Evolutionary conservation across 2,113 vertebrate species (phyloP), one percentile per base, ranked within the genome.

Genomic region (Arenaria interpres): DNA sequence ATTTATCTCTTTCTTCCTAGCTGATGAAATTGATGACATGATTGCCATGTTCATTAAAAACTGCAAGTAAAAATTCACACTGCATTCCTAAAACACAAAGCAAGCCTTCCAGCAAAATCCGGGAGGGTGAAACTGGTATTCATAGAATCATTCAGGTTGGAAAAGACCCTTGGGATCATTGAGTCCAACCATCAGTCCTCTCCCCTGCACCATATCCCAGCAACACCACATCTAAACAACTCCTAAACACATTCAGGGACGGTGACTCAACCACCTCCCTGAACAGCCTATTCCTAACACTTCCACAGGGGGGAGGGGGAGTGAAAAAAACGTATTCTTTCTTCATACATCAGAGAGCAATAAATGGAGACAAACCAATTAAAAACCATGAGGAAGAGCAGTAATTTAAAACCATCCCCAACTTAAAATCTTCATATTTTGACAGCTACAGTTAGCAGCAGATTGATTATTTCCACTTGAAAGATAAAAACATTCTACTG

Each of bases 381-480:
- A 39, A 87, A 93, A 84, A 33, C 6, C 3, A 51, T 2, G 3
- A 20, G 13, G 20, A 7, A 82, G 43, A 88, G 7, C 6, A 76
- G 10, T 14, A 54, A 85, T 81, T 71, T n/a, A 11, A 80, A 81
- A 57, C 30, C 17, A 53, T 39, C 39, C 56, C 35, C 16, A 75
- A 51, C 18, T 50, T 71, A 46, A 79, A 84, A 33, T 50, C 62
- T 33, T 73, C 4, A 0, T 77, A 54, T 91, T 89, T 84, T 96
- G 87, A 96, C 78, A 89, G 39, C 22, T 60, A 45, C 60, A 56
- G 64, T 56, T 64, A 82, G 74, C 81, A 95, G 76, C 41, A 91
- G 90, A 93, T 66, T 77, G 73, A 89, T 81, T 84, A 43, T 39
- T 95, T 89, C 94, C 84, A 92, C 56, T 45, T 57, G 77, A 93